Evolutionary conservation across 2,888 invertebrate genomes (phyloP).

Genomic region (Digitonthophagus gazella): DNA sequence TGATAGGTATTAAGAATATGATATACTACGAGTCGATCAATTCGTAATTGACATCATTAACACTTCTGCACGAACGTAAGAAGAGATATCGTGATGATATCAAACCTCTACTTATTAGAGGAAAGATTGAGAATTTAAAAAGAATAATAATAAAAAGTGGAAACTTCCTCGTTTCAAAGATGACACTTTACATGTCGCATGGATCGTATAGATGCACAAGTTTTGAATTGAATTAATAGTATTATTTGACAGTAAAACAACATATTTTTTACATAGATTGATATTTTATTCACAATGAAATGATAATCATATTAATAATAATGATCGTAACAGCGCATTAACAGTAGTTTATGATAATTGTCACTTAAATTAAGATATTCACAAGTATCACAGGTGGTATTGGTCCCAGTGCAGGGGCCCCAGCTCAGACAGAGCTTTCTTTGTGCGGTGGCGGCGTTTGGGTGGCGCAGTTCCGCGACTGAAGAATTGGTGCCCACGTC

Average conservation of each 20-base stretch:
- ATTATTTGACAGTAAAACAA: background rate
- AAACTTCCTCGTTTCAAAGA: too few relatives aligned
- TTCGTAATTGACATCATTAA: too few relatives aligned
- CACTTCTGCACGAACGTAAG: too few relatives aligned
- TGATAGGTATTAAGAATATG: too few relatives aligned
- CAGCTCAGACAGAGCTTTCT: slow-evolving; percentile 51
- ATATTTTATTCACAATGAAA: slow-evolving; percentile 52
- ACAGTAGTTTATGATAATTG: slow-evolving; percentile 44
- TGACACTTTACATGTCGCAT: too few relatives aligned
- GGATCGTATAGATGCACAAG: too few relatives aligned
- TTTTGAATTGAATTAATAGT: background rate
- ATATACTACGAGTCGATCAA: too few relatives aligned
- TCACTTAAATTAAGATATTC: slow-evolving; percentile 50
- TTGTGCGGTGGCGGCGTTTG: slow-evolving; percentile 51
- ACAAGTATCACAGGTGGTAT: slow-evolving; percentile 54
- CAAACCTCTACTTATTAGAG: too few relatives aligned
- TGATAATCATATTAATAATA: slow-evolving; percentile 43
- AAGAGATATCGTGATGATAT: too few relatives aligned
- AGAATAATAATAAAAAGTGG: too few relatives aligned
- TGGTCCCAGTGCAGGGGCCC: slow-evolving; percentile 45
- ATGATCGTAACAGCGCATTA: slow-evolving; percentile 41
- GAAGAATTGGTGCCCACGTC: slow-evolving; percentile 51
- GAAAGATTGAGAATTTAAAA: too few relatives aligned
- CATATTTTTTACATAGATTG: slow-evolving; percentile 39
- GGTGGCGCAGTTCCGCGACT: slow-evolving; percentile 50